A percentile compares a stretch with the other conserved stretches of the same genome.
These are phyloP conservation scores for Enteromius trimaculatus DNA, from an alignment of 2,797 vertebrate species.

Conservation along the genomic window DNA sequence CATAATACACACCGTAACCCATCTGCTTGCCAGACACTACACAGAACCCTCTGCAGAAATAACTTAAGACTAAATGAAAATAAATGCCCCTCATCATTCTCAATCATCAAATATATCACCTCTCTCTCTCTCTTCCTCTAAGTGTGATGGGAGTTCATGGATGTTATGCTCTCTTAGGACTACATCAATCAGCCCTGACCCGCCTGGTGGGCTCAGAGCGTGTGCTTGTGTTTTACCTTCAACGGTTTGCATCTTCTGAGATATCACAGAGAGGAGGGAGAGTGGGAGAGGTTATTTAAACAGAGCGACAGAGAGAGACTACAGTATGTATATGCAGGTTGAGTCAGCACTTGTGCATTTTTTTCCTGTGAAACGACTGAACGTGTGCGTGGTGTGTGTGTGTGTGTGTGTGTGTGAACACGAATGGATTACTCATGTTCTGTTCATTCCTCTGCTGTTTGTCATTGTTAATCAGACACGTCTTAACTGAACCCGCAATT, in stretches of 20 bases:
- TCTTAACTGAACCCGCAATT: slow-evolving; percentile 43
- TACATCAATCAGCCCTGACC: slow-evolving; percentile 45
- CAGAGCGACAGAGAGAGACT: slow-evolving; percentile 4
- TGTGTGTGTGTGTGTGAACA: slow-evolving; percentile 41
- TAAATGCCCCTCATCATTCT: slow-evolving; percentile 53
- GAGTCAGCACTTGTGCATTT: slow-evolving; percentile 40
- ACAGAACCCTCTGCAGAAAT: slow-evolving; percentile 47
- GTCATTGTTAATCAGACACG: slow-evolving; percentile 37
- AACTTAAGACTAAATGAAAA: slow-evolving; percentile 53
- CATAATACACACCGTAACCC: slow-evolving; percentile 39
- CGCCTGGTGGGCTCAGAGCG: slow-evolving; percentile 33
- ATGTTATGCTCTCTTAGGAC: slow-evolving; percentile 46
- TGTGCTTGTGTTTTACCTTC: slow-evolving; percentile 45
- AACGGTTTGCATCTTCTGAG: slow-evolving; percentile 51
- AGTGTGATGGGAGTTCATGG: slow-evolving; percentile 51
- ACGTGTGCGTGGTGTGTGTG: slow-evolving; percentile 38
- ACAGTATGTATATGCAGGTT: slow-evolving; percentile 10
- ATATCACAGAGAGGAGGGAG: slow-evolving; percentile 30
- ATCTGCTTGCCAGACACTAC: slow-evolving; percentile 49
- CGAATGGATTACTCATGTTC: slow-evolving; percentile 5
- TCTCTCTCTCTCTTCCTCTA: slow-evolving; percentile 32
- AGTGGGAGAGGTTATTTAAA: slow-evolving; percentile 44
- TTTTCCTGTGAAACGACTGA: slow-evolving; percentile 1
- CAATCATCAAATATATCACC: slow-evolving; percentile 49
- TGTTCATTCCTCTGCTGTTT: slow-evolving; percentile 2